A percentile compares a stretch with the other conserved stretches of the same genome.
Evolutionary conservation across 2,113 vertebrate species (phyloP).

Genomic region (Halcyon malimbica): DNA sequence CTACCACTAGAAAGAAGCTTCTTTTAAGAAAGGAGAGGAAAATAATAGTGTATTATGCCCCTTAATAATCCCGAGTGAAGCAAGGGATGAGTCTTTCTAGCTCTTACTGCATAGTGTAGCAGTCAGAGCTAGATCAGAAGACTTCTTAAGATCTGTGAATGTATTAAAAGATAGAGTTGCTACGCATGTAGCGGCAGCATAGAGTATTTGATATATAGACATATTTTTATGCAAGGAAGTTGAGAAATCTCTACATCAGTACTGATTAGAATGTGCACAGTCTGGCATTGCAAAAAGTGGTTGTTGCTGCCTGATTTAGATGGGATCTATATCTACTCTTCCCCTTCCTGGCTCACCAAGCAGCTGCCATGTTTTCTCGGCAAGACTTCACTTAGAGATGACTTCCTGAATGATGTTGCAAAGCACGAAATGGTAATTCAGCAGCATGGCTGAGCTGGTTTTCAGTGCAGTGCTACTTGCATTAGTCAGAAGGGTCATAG

Average conservation of each 20-base stretch:
- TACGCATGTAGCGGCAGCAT: not conserved
- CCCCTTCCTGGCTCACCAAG: not conserved
- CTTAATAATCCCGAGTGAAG: not conserved
- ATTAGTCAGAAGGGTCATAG: not conserved
- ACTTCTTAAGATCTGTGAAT: not conserved
- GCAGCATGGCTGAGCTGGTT: rapidly evolving
- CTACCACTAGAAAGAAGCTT: not conserved
- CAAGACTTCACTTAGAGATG: not conserved
- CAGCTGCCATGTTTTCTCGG: not conserved
- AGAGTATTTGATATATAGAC: not conserved
- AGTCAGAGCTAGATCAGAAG: not conserved
- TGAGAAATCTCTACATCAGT: not conserved
- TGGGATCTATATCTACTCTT: not conserved
- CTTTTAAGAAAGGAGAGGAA: not conserved
- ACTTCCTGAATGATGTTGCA: not conserved
- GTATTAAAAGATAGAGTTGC: not conserved
- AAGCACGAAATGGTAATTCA: not conserved
- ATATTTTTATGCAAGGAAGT: not conserved
- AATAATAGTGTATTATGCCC: not conserved
- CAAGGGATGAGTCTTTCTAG: not conserved
- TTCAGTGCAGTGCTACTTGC: not conserved
- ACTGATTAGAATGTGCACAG: not conserved
- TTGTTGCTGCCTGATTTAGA: not conserved
- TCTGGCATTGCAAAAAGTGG: not conserved
- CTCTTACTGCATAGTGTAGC: rapidly evolving